Evolutionary conservation across 2,797 vertebrate genomes (phyloP), one percentile per base, ranked within the genome.

Genomic region (Intellagama lesueurii): DNA sequence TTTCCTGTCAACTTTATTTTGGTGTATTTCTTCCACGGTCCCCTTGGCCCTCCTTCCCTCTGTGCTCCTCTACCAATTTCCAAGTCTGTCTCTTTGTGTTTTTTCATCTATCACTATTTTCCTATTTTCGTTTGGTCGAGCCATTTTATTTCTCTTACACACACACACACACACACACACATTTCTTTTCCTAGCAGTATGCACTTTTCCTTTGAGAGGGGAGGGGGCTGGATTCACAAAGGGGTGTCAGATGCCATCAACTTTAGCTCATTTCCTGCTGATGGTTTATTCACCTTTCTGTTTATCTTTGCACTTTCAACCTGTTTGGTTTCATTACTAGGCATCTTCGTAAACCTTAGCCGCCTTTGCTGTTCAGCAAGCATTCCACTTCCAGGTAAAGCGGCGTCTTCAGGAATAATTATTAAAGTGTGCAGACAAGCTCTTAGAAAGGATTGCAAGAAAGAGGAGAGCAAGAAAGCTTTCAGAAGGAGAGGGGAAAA

Each of bases 251-350:
- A 79, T 24, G 79, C 2, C 81, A 68, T 87, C 47, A 88, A 22
- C 7, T 86, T 90, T 88, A 75, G 17, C 28, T 75, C 86, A 69
- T 73, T 32, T 93, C 86, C 75, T 90, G 32, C 79, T 81, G 78
- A 91, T 94, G 91, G 7, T n/a, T 92, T 72, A 3, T 81, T 83
- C 24, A 81, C 2, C 7, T 86, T 91, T 28, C 19, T 73, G 1
- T 89, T 94, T 84, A 77, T 91, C 2, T 92, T 70, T 81, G 7
- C 17, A 40, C 30, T 0, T 86, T 72, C 24, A 72, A 73, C 76
- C 22, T 90, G 0, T 75, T 92, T 82, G 0, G 66, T 93, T 66
- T 92, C 4, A 40, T 88, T 93, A 83, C 44, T 85, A 26, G 80
- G 32, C 81, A 60, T 82, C 82, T 88, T 86, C 77, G 30, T 77